These are phyloP conservation scores for Lordiphosa stackelbergi DNA, from an alignment of 1,140 invertebrate genomes.

Conservation along the genomic window DNA sequence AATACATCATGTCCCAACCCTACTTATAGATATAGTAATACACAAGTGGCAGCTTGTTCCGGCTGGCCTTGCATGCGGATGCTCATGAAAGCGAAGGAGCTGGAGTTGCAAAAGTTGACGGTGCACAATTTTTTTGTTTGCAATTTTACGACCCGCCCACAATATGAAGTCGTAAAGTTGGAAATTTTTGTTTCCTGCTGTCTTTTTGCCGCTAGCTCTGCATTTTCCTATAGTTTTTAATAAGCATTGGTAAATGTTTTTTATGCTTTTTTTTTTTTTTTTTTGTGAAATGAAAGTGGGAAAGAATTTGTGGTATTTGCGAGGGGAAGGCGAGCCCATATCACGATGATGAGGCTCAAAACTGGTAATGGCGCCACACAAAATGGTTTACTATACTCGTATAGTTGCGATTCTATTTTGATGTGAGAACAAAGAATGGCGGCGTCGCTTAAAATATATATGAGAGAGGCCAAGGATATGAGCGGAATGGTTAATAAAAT, in stretches of 20 bases:
- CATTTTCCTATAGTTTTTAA: conserved; percentile 70
- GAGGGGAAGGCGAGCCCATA: conserved; percentile 1
- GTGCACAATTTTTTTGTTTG: conserved; percentile 44
- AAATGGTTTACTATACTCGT: conserved; percentile 21
- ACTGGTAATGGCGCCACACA: conserved; percentile 33
- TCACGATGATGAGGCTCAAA: conserved; percentile 33
- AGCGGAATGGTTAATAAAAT: conserved; percentile 46
- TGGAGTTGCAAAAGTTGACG: conserved; percentile 48
- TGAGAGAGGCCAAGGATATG: conserved; percentile 21
- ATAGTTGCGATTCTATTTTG: conserved; percentile 44
- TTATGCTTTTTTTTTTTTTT: neutral
- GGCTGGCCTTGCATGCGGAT: conserved; percentile 21
- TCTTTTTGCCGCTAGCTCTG: conserved; percentile 25
- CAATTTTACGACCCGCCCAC: conserved; percentile 68
- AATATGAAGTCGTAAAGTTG: conserved; percentile 75
- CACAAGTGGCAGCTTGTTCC: conserved; percentile 61
- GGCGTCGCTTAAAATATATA: conserved; percentile 43
- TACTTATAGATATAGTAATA: conserved; percentile 46
- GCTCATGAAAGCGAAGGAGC: conserved; percentile 47
- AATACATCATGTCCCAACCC: conserved; percentile 49
- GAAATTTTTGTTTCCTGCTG: conserved; percentile 70
- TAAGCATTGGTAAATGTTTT: conserved; percentile 64
- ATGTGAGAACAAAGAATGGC: conserved; percentile 40
- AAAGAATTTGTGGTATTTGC: conserved; percentile 43
- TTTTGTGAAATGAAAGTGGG: conserved; percentile 18